Evolutionary conservation across 2,888 invertebrate species (phyloP).

Genomic region (Rhogogaster chlorosoma): DNA sequence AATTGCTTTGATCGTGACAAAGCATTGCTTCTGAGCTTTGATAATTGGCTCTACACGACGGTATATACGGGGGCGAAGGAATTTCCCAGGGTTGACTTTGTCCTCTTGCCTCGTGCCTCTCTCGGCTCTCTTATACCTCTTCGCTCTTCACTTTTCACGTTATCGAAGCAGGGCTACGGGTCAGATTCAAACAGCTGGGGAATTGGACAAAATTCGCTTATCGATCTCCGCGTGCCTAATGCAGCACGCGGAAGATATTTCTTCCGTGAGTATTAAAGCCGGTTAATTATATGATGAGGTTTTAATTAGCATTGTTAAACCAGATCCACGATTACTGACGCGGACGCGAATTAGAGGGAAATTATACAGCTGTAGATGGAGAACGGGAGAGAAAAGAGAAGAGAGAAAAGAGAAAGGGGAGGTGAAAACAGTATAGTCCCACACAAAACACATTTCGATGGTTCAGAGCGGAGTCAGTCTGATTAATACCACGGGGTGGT

Average conservation of each 20-base stretch:
- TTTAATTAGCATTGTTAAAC: background rate
- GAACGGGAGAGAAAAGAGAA: background rate
- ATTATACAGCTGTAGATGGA: background rate
- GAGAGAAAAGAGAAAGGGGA: background rate
- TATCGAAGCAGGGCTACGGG: background rate
- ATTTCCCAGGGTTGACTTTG: slow-evolving; percentile 41
- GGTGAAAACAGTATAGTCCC: background rate
- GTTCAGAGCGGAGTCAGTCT: slow-evolving; percentile 23
- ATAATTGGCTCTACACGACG: slow-evolving; percentile 39
- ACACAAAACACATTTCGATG: slow-evolving; percentile 33
- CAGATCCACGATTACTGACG: background rate
- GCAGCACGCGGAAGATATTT: no score
- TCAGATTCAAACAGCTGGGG: no score
- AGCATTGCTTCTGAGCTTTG: slow-evolving; percentile 43
- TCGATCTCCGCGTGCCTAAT: background rate
- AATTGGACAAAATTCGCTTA: background rate
- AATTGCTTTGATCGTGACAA: slow-evolving; percentile 44
- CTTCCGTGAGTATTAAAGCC: background rate
- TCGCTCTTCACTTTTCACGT: background rate
- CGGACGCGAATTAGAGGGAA: background rate
- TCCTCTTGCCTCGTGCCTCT: background rate
- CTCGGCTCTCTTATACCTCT: no score
- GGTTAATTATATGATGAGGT: background rate
- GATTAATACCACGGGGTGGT: slow-evolving; percentile 21
- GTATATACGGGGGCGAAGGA: slow-evolving; percentile 13